Evolutionary conservation across 2,888 invertebrate genomes (phyloP), one percentile per base, ranked within the genome.

Genomic region (Pycnomerus fuliginosus): DNA sequence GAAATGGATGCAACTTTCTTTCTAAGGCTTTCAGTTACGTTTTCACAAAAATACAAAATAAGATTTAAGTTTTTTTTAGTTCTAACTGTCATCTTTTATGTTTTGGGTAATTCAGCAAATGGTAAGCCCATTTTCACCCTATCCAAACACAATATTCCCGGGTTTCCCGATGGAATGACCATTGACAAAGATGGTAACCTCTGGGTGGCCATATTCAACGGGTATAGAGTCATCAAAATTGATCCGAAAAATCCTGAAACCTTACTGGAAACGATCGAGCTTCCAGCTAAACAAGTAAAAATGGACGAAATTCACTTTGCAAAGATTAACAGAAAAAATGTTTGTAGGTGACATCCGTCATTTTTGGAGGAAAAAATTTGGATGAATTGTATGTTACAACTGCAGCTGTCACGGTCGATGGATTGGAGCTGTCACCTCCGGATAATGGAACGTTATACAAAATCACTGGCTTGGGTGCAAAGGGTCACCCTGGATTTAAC

Each of bases 181-280:
- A 85, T 87, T 39, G 90, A 90, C 71, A 76, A 78, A 0, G 82
- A 87, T 49, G 88, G 84, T 2, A 85, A 85, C 65, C 74, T 90
- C 7, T 90, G 89, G 85, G 78, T 90, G 29, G 87, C 87, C 33
- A 82, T 83, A 61, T 89, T 84, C 62, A 79, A 80, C 50, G 86
- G 82, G 1, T 76, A 79, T n/a, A 77, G 80, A 63, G 75, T 85
- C 25, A 56, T 69, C 10, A 61, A 80, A 65, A 73, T 83, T 16
- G 77, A 83, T 61, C 81, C 83, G 0, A 64, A 62, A 7, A 68
- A 69, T 42, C 60, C 30, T 75, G 82, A 31, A 38, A 74, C 77
- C 48, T 66, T 86, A 1, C 70, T 86, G 2, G 73, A 79, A 46
- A 75, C 76, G 48, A 69, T 89, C 2, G 68, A 75, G 7, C 73